Conservation (phyloP, 2,888 invertebrate species). For the Ophion ventricosus region DNA sequence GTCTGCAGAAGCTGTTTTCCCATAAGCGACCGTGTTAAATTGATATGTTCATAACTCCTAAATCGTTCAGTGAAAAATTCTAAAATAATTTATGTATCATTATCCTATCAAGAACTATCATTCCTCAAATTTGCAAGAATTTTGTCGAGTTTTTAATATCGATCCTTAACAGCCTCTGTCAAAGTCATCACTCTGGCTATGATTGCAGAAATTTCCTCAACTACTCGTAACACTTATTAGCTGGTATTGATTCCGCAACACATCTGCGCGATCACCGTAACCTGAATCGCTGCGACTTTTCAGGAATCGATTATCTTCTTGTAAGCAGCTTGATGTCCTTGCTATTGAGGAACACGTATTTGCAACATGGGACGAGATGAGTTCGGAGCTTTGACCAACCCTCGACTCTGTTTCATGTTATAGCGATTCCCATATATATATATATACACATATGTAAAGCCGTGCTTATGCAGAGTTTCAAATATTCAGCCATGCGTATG, state of each 20-base stretch:
- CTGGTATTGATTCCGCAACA: not conserved
- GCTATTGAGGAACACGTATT: not conserved
- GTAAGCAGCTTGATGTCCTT: slow-evolving; percentile 74
- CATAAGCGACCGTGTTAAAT: too few relatives aligned
- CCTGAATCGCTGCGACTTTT: not conserved
- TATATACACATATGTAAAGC: not conserved
- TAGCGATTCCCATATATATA: not conserved
- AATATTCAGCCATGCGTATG: not conserved
- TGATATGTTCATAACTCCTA: too few relatives aligned
- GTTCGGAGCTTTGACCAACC: not conserved
- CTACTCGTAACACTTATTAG: not conserved
- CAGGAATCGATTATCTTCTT: slow-evolving; percentile 39
- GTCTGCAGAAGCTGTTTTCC: too few relatives aligned
- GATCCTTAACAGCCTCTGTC: not conserved
- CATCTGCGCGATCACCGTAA: not conserved
- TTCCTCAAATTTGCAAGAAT: too few relatives aligned
- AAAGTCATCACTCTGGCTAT: not conserved
- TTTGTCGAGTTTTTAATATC: too few relatives aligned
- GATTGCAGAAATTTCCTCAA: not conserved
- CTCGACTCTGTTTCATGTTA: not conserved
- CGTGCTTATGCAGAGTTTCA: not conserved
- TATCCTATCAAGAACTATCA: too few relatives aligned
- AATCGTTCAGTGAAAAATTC: too few relatives aligned
- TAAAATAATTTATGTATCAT: too few relatives aligned
- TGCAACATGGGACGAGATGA: not conserved